Evolutionary conservation across 1,140 invertebrate genomes (phyloP), one percentile per base, ranked within the genome.

Genomic region (Drosophila takahashii): DNA sequence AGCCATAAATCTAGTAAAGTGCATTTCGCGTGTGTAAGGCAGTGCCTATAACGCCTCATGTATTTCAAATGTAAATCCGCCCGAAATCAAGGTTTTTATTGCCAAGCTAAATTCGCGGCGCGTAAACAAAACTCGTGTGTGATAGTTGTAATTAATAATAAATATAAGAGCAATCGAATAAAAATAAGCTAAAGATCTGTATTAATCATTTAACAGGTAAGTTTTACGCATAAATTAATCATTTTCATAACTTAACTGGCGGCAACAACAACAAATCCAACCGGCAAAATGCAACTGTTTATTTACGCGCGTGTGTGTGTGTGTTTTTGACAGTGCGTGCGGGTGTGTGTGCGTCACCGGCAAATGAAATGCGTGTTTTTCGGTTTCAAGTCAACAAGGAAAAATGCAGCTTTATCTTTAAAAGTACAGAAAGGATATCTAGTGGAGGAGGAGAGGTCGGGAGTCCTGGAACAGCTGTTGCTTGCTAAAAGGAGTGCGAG

Each of bases 211-310:
- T 13, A 22, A 39, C 26, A 70, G 66, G 66, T 70, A 56, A 70
- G 66, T 70, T n/a, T 41, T 32, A 8, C 13, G 4, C 3, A 1
- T 8, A 26, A 29, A 22, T 13, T n/a, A 10, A 16, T 7, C 27
- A 42, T 60, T 34, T 60, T n/a, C 39, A 44, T 64, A 32, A 34
- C 39, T 56, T 27, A 32, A 36, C 32, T 45, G 48, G 39, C 64
- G 50, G 48, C 64, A 44, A 27, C 65, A 32, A 70, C 29, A 48
- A 60, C 34, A 65, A 50, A 50, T 45, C 16, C 65, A 56, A 47
- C 66, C 66, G 66, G 66, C 65, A 70, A 66, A 45, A 70, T 53
- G 64, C 64, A 69, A 56, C 62, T 56, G 66, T 69, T 69, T 53
- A 67, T 44, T 37, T 27, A 13, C 26, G 48, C 41, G 48, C 41